Conservation (phyloP, 2,888 invertebrate species). For the Plebejus melissa region DNA sequence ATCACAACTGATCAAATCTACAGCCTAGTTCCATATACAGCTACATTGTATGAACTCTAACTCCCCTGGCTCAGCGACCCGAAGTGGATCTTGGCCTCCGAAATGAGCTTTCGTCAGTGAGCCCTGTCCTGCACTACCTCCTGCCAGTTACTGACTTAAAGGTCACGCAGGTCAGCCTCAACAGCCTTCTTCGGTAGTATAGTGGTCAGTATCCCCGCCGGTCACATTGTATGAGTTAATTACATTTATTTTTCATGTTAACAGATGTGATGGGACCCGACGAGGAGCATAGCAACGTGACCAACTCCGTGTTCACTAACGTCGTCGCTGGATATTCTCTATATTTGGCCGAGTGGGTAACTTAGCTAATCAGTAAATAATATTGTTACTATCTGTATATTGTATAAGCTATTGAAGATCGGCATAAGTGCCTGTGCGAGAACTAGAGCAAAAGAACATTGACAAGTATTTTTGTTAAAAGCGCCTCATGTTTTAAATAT, state of each 20-base stretch:
- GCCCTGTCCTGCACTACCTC: too few relatives aligned
- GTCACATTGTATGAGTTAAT: neutral
- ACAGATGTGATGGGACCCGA: conserved; percentile 82
- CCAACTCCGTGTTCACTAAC: conserved; percentile 80
- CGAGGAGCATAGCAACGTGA: conserved; percentile 79
- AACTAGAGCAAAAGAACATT: neutral
- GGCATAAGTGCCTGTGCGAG: neutral
- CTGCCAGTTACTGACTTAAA: too few relatives aligned
- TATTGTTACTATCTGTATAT: too few relatives aligned
- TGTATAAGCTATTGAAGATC: neutral
- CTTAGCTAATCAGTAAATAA: neutral
- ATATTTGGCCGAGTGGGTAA: conserved; percentile 76
- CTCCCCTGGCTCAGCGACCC: too few relatives aligned
- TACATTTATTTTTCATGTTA: conserved; percentile 34
- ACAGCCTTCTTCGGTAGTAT: too few relatives aligned
- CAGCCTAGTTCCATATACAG: neutral
- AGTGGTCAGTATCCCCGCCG: too few relatives aligned
- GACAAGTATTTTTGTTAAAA: neutral
- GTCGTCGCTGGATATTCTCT: conserved; percentile 78
- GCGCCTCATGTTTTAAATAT: neutral
- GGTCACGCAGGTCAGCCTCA: too few relatives aligned
- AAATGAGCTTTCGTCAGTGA: too few relatives aligned
- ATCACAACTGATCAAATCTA: neutral
- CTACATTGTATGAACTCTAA: neutral
- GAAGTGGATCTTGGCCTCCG: too few relatives aligned